Base-by-base conservation (phyloP, 2,113 vertebrate species). In the Pseudorasbora parva region DNA sequence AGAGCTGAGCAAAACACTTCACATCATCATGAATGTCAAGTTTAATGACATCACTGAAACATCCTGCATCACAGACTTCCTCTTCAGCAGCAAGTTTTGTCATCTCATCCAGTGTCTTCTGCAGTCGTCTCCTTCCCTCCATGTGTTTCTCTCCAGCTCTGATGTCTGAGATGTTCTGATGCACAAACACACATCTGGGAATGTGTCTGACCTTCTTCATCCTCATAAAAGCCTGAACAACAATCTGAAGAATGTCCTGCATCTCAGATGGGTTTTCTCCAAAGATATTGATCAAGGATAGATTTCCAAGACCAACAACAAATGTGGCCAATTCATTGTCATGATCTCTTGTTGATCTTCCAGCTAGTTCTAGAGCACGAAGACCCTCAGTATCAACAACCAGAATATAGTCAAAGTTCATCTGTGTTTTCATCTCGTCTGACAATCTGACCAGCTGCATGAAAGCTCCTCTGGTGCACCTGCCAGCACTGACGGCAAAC, bases 391-490 rank as follows among this genome's bases (percentile, higher is more conserved):
- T 66, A 33, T 66, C 62, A 19, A 66, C 6, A 33, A 66, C 62
- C 15, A 66, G 27, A 33, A 66, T 66, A 33, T 33, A 66, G 62
- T 66, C 62, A 33, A 66, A 14, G 0, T 45, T 45, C n/a, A 12
- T 2, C 0, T 73, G 21, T 47, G 43, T 27, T 1, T 82, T 85
- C 68, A 84, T 84, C 30, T 85, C 85, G 1, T 85, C 41, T n/a
- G 86, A 81, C 0, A 93, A 89, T 45, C 82, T 92, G 4, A 95
- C 60, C 9, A 94, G 87, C 54, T 93, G 91, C 94, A 95, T 95
- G n/a, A 93, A 95, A 0, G 91, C 94, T 12, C 94, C 95, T 1
- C 72, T 87, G 8, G 93, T 96, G 88, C 93, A 94, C 7, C 93
- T 91, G 12, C 93, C 94, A 17, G 92, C 91, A 86, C 93, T 94